Evolutionary conservation across 2,113 vertebrate genomes (phyloP), one percentile per base, ranked within the genome.

Genomic region (Herpetotheres cachinnans): DNA sequence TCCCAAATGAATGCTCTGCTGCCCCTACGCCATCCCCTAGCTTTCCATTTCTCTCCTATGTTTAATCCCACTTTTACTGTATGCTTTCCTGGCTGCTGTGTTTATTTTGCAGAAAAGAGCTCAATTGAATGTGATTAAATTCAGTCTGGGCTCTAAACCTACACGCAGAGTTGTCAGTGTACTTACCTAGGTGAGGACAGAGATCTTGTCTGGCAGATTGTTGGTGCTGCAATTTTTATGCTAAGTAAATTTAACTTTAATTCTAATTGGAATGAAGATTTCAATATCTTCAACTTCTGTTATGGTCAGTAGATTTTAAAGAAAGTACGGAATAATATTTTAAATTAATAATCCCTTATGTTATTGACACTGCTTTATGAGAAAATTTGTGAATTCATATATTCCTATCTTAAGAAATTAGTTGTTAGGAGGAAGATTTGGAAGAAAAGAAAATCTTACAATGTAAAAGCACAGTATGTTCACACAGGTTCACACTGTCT

Each of bases 161-260:
- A 40, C 5, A 42, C 0, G 0, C 10, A 40, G 44, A 52, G 4
- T 47, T 79, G 16, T 59, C 34, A 40, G 26, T 80, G 40, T 69
- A 30, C 6, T 77, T 56, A 66, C 0, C 3, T 46, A 44, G 32
- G 25, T 62, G 24, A 83, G 16, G 55, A 19, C 16, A 55, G 42
- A 76, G n/a, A 34, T 61, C 27, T 52, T 46, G 29, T 80, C 66
- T 46, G 50, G 54, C 36, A 95, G 27, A 61, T 77, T 58, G 13
- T 32, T 82, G 47, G n/a, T 58, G 15, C 40, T 49, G 21, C 21
- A 56, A 2, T 59, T 90, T 69, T 65, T 77, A 21, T 63, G 36
- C 18, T 15, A 54, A 89, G 25, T 66, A 61, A 80, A 89, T 74
- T 46, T 80, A 63, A 58, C 2, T 4, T 47, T 86, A 82, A 58